A percentile compares a stretch with the other conserved stretches of the same genome.
Conservation (phyloP, 2,113 vertebrate genomes). For the Salminus brasiliensis region DNA sequence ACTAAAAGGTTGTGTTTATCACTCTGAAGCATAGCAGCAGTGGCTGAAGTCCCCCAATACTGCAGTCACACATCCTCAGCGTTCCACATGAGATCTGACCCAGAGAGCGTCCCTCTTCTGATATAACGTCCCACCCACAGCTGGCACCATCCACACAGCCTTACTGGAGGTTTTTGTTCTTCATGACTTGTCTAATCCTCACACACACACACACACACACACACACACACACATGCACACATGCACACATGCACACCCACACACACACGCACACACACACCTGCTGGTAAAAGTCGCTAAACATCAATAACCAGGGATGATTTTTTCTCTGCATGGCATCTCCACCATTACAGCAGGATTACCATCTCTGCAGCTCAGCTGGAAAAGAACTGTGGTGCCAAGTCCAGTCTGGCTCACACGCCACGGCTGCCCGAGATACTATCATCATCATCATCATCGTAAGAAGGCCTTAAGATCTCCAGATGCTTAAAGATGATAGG, state of each 20-base stretch:
- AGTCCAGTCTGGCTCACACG: neutral
- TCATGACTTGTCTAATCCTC: neutral
- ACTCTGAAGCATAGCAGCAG: neutral
- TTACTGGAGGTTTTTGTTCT: slow-evolving; percentile 2
- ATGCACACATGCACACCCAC: neutral
- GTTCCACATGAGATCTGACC: neutral
- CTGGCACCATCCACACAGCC: neutral
- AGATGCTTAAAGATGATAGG: too few relatives aligned
- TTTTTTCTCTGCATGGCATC: neutral
- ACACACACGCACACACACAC: neutral
- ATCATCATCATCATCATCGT: too few relatives aligned
- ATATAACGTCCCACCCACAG: neutral
- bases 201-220: neutral
- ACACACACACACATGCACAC: neutral
- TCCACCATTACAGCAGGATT: neutral
- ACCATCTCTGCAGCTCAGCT: neutral
- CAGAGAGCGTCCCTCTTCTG: neutral
- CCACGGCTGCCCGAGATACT: neutral
- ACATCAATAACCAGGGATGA: neutral
- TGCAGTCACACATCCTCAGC: neutral
- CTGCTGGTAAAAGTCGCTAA: neutral
- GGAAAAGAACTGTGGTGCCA: neutral
- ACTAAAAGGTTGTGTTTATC: too few relatives aligned
- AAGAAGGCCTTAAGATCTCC: too few relatives aligned
- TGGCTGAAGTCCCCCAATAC: too few relatives aligned